Base-by-base conservation (phyloP, 2,797 vertebrate genomes). In the Pampus argenteus region DNA sequence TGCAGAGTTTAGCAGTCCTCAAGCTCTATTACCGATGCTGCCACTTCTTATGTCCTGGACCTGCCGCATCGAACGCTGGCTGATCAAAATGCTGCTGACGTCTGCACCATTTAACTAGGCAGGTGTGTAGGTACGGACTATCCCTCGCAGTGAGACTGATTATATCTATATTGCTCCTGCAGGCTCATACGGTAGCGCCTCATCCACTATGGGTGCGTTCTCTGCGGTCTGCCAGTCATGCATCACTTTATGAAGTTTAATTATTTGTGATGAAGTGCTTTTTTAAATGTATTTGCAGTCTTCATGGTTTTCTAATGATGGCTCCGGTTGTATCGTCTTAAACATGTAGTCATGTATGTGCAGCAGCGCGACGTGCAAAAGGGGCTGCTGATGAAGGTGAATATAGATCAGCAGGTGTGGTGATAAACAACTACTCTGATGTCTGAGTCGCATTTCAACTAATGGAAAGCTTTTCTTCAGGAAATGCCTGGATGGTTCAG, bases 81-180 rank as follows among this genome's bases (percentile, higher is more conserved):
- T 75, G 61, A 83, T 88, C 71, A 82, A 76, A 87, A 84, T 70
- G 69, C 79, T 76, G 81, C 84, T 56, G 66, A 66, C 34, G 70
- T 81, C 59, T 34, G 78, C 74, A 65, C 45, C 74, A 61, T 71
- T 57, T 26, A 18, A 68, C 59, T 59, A 57, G 66, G 72, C 48
- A 28, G 56, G 10, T 52, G 50, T 17, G 31, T 45, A 59, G 57
- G 66, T 57, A 28, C 44, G 73, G 66, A 44, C 58, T 10, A 61
- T 72, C 25, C 64, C 45, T 4, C 15, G 56, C 69, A n/a, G 25
- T 47, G 49, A 82, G 28, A 78, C 49, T 36, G 75, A 86, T 87
- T 77, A 62, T 18, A 78, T 57, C 45, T 70, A 83, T 61, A 78
- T 71, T 77, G 71, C 78, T 80, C 40, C 61, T 74, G 48, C 63